Base-by-base conservation (phyloP, 2,888 invertebrate genomes). In the Drosophila testacea region DNA sequence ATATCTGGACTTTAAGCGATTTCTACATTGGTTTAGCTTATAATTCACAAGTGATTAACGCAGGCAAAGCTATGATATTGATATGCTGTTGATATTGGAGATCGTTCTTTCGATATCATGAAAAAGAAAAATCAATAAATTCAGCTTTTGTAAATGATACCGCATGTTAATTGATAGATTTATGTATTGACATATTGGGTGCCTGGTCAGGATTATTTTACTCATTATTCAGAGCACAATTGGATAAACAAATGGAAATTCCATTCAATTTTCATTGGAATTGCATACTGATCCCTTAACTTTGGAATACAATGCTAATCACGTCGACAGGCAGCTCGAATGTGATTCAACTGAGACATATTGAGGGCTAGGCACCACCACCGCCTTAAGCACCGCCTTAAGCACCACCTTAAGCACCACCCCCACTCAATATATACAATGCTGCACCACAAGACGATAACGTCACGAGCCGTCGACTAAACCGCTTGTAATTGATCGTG, bases 401-500 rank as follows among this genome's bases (percentile, higher is more conserved):
- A 16, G 16, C 16, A 16, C 16, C 22, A 38, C 6, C 11, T 39
- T 4, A 11, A 32, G 11, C 28, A 41, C 27, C 55, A 55, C 22
- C 22, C 56, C 39, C 30, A 59, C 27, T 42, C 38, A 48, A 42
- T 42, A 22, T 11, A 51, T 30, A 13, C 30, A 11, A 11, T 6
- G 4, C 4, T 32, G 3, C 32, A 63, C 9, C 41, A 36, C 34
- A 57, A 30, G 7, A 34, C 54, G 50, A 75, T 68, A 68, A 69
- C 69, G 67, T 74, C 79, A 67, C 70, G 78, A 81, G 77, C 76
- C 80, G 76, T 55, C 76, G 80, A 60, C 75, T 82, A 77, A 83
- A 65, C 66, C 82, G 79, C 73, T 83, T 83, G 86, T 83, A 83
- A 83, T 83, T 83, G 85, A 83, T 85, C 86, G 82, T 83, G 82